phyloP scores from a whole-genome alignment of 2,888 invertebrate species.

The Lepeophtheirus nordmannii region DNA sequence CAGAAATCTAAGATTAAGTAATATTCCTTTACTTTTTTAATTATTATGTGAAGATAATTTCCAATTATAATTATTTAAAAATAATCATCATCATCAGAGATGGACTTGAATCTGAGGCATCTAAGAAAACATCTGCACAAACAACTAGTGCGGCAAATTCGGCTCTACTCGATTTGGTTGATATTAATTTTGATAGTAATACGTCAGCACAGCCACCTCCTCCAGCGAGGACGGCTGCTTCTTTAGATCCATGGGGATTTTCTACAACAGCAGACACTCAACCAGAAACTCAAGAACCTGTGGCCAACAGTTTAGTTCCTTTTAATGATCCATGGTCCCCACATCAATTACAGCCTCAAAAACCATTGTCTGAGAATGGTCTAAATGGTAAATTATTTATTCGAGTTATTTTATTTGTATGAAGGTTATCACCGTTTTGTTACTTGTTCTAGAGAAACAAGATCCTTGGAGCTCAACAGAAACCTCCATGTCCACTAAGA shows the following conservation, averaged over 20 bases:
- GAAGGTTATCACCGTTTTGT: neutral
- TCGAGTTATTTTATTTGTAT: neutral
- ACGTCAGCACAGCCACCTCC: slow-evolving; percentile 29
- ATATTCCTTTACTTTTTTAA: slow-evolving; percentile 18
- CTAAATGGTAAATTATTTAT: neutral
- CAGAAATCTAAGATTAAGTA: slow-evolving; percentile 44
- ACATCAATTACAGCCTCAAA: slow-evolving; percentile 28
- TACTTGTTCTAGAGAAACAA: neutral
- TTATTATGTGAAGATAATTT: slow-evolving; percentile 9
- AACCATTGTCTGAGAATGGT: slow-evolving; percentile 28
- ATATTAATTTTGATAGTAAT: slow-evolving; percentile 50
- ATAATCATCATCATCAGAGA: neutral
- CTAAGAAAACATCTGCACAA: neutral
- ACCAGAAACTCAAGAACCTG: slow-evolving; percentile 39
- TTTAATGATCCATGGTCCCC: slow-evolving; percentile 35
- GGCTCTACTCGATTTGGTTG: slow-evolving; percentile 59
- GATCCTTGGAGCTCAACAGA: neutral
- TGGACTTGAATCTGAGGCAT: neutral
- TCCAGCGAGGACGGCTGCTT: slow-evolving; percentile 37
- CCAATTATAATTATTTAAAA: neutral
- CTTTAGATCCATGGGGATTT: slow-evolving; percentile 57
- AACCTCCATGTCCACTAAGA: no score
- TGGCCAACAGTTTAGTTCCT: slow-evolving; percentile 38
- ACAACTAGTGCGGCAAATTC: neutral
- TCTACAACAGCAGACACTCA: slow-evolving; percentile 27